phyloP scores from a whole-genome alignment of 2,888 invertebrate species.

The Gastracanthus pulcherrimus region DNA sequence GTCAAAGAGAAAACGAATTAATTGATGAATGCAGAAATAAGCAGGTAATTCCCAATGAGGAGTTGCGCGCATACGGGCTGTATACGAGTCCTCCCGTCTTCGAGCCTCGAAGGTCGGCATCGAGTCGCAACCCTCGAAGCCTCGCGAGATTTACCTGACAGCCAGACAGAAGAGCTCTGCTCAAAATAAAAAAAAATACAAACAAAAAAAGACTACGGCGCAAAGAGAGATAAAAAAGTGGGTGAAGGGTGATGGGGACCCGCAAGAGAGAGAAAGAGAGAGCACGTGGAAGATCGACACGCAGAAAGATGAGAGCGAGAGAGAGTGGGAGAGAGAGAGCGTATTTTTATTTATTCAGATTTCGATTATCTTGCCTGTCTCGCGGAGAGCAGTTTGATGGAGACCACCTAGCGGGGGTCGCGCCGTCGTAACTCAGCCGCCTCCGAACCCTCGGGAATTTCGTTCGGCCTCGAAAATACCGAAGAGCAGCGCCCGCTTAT shows the following conservation, averaged over 20 bases:
- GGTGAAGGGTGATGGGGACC: conserved; percentile 49
- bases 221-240: conserved; percentile 39
- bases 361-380: conserved; percentile 70
- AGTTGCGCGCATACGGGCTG: too few relatives aligned
- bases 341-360: conserved; percentile 70
- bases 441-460: conserved; percentile 65
- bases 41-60: conserved; percentile 57
- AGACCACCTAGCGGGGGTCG: conserved; percentile 70
- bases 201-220: not conserved
- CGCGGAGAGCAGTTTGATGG: conserved; percentile 66
- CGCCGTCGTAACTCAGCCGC: conserved; percentile 46
- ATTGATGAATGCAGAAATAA: conserved; percentile 57
- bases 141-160: conserved; percentile 59
- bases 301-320: not conserved
- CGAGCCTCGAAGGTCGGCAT: conserved; percentile 45
- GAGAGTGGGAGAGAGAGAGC: conserved; percentile 46
- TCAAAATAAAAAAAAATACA: conserved; percentile 28
- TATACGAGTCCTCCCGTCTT: conserved; percentile 12
- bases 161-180: conserved; percentile 48
- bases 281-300: conserved; percentile 45
- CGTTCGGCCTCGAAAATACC: conserved; percentile 56
- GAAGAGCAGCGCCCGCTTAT: not conserved
- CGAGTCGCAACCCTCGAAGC: conserved; percentile 49
- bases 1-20: conserved; percentile 46
- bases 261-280: too few relatives aligned